Percentiles rank a stretch among this genome's conserved stretches.
These are phyloP conservation scores for Serilophus lunatus DNA, from an alignment of 2,113 vertebrate genomes.

Conservation along the genomic window DNA sequence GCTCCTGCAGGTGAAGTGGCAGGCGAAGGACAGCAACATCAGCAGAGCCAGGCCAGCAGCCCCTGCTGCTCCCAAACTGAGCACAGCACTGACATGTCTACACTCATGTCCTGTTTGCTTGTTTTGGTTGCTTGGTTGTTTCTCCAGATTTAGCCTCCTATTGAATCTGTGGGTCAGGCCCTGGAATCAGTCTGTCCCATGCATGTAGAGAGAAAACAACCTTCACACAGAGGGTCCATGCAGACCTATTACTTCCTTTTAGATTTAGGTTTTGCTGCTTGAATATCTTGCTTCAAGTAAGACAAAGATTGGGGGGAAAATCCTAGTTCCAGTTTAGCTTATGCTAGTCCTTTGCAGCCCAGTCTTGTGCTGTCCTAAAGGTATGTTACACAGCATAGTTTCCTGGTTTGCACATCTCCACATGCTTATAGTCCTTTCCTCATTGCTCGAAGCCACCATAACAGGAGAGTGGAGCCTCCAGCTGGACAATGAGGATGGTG, in stretches of 20 bases:
- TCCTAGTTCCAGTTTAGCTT: not conserved
- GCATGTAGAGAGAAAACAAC: not conserved
- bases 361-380: not conserved
- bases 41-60: not conserved
- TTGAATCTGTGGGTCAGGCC: not conserved
- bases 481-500: not conserved
- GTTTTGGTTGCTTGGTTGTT: not conserved
- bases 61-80: not conserved
- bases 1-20: not conserved
- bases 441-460: not conserved
- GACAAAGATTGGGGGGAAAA: not conserved
- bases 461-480: not conserved
- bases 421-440: not conserved
- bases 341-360: not conserved
- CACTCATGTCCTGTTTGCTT: not conserved
- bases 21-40: not conserved
- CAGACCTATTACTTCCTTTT: not conserved
- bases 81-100: fast-evolving
- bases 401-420: not conserved
- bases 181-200: not conserved
- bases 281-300: not conserved
- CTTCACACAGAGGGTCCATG: not conserved
- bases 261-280: not conserved
- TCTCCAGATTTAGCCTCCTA: not conserved
- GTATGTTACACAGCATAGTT: not conserved